phyloP scores from a whole-genome alignment of 2,888 invertebrate species.

The Octodonta nipae region DNA sequence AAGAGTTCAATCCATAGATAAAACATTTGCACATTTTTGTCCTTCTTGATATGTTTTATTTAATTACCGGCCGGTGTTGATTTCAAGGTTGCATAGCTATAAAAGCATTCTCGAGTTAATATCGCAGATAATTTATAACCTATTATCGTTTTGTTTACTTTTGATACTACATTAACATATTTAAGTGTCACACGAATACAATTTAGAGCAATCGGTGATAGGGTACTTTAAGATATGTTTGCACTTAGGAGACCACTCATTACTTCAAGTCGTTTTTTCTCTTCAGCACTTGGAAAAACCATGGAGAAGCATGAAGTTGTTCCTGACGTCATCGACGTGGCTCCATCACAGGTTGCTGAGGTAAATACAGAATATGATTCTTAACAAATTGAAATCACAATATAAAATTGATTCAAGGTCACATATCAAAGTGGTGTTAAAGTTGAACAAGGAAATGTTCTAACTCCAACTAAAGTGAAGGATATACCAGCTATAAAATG shows the following conservation, averaged over 20 bases:
- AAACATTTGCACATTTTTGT: no score
- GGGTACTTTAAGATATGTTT: constrained; percentile 3
- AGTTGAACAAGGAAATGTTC: constrained; percentile 23
- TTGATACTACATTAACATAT: no score
- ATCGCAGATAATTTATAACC: no score
- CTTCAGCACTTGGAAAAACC: constrained; percentile 14
- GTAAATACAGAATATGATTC: constrained; percentile 10
- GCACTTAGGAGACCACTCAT: constrained; percentile 1
- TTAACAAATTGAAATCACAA: background rate
- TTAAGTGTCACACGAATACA: no score
- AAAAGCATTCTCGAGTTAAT: no score
- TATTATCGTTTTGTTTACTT: no score
- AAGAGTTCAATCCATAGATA: no score
- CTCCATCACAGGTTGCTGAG: constrained; percentile 21
- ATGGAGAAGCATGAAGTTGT: constrained; percentile 29
- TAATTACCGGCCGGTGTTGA: no score
- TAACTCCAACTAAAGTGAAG: constrained; percentile 27
- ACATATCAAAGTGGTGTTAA: constrained; percentile 22
- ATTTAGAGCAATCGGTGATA: no score
- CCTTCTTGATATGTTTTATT: no score
- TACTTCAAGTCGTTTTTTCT: constrained; percentile 12
- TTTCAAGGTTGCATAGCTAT: no score
- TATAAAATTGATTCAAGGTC: constrained; percentile 16
- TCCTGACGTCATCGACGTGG: constrained; percentile 28
- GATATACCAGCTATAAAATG: constrained; percentile 39